A percentile compares a stretch with the other conserved stretches of the same genome.
Evolutionary conservation across 2,113 vertebrate species (phyloP).

Genomic region (Alaudala cheleensis): DNA sequence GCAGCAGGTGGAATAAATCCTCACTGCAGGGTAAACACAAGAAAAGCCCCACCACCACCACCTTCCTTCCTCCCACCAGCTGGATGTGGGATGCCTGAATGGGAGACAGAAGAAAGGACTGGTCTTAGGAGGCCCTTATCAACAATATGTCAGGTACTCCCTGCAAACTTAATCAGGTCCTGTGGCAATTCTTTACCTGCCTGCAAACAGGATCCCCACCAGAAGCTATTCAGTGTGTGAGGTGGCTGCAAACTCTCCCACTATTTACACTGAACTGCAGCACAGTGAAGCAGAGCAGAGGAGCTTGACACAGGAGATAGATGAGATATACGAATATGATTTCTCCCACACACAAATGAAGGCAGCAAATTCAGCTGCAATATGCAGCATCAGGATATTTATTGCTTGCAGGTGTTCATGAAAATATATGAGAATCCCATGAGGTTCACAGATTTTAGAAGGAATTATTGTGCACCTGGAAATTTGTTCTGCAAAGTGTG

Average conservation of each 20-base stretch:
- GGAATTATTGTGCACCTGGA: slow-evolving; percentile 63
- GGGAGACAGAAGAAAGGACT: not conserved
- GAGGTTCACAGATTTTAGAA: slow-evolving; percentile 66
- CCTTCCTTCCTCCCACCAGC: not conserved
- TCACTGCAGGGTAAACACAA: not conserved
- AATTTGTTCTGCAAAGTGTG: slow-evolving; percentile 63
- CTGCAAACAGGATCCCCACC: not conserved
- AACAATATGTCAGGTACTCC: not conserved
- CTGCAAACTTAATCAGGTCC: not conserved
- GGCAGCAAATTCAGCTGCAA: slow-evolving; percentile 51
- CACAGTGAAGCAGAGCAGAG: not conserved
- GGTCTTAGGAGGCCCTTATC: not conserved
- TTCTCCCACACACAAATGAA: slow-evolving; percentile 38
- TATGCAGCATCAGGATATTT: slow-evolving; percentile 34
- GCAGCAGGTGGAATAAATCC: not conserved
- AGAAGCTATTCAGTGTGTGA: not conserved
- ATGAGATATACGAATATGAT: slow-evolving; percentile 31
- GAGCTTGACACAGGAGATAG: slow-evolving; percentile 39
- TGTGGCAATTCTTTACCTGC: not conserved
- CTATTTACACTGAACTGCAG: slow-evolving; percentile 31
- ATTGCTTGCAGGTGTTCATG: slow-evolving; percentile 64
- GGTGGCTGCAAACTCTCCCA: slow-evolving; percentile 5
- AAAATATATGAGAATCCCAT: slow-evolving; percentile 68
- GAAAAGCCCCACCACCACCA: not conserved
- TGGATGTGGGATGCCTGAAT: not conserved